These are phyloP conservation scores for Bufo gargarizans DNA, from an alignment of 2,113 vertebrate species.

Conservation along the genomic window DNA sequence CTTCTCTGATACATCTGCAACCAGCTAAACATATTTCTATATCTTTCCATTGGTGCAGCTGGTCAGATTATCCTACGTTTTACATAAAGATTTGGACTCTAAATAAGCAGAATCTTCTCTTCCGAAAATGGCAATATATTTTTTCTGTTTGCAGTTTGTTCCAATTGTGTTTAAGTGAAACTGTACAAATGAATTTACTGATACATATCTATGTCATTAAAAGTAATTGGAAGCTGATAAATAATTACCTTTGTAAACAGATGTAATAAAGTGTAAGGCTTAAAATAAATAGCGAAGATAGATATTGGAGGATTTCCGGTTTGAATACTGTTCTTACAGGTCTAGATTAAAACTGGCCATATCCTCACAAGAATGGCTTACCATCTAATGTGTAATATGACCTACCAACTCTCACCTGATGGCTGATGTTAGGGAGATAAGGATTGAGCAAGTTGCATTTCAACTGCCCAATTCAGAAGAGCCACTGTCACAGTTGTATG, in stretches of 20 bases:
- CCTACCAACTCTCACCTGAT: too few relatives aligned
- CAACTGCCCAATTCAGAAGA: too few relatives aligned
- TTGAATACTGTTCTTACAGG: background rate
- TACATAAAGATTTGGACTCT: background rate
- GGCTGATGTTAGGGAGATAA: too few relatives aligned
- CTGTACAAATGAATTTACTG: background rate
- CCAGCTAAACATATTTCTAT: background rate
- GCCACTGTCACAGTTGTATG: too few relatives aligned
- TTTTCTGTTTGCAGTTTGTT: background rate
- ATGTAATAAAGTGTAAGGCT: background rate
- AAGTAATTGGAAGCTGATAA: background rate
- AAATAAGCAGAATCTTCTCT: background rate
- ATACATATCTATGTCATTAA: background rate
- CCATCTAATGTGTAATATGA: too few relatives aligned
- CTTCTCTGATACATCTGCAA: too few relatives aligned
- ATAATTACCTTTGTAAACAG: slow-evolving; percentile 2
- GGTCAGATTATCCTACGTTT: background rate
- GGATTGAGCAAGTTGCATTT: too few relatives aligned
- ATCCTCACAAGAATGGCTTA: too few relatives aligned
- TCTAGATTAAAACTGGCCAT: too few relatives aligned
- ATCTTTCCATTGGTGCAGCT: background rate
- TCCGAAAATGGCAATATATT: background rate
- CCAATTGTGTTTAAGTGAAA: background rate
- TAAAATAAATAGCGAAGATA: background rate
- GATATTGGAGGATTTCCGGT: background rate